phyloP scores from a whole-genome alignment of 2,113 vertebrate genomes.

The Tympanuchus pallidicinctus region DNA sequence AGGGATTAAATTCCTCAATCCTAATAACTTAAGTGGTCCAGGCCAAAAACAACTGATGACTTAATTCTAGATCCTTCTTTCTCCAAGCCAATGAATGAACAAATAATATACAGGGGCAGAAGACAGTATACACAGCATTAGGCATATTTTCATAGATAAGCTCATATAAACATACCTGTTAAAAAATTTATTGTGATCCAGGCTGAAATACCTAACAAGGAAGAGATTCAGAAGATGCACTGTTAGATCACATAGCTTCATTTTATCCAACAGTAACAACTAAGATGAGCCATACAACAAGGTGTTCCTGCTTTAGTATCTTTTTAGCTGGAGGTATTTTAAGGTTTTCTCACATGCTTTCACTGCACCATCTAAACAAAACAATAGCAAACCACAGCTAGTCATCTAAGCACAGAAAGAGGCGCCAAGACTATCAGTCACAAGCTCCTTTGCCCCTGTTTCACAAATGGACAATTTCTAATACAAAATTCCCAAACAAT shows the following conservation, averaged over 20 bases:
- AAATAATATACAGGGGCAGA: background rate
- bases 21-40: background rate
- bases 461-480: background rate
- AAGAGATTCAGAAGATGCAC: background rate
- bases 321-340: background rate
- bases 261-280: background rate
- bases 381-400: background rate
- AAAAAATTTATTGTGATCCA: conserved; percentile 98
- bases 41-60: background rate
- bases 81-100: background rate
- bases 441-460: background rate
- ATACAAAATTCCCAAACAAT: background rate
- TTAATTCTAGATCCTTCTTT: background rate
- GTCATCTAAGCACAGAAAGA: background rate
- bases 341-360: background rate
- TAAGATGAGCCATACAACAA: background rate
- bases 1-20: background rate
- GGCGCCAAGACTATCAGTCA: background rate
- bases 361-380: background rate
- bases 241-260: background rate
- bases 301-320: background rate
- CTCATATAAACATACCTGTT: conserved; percentile 77
- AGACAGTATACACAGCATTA: background rate
- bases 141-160: background rate
- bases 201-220: conserved; percentile 87